Evolutionary conservation across 2,797 vertebrate species (phyloP), one percentile per base, ranked within the genome.

Genomic region (Channallabes apus): DNA sequence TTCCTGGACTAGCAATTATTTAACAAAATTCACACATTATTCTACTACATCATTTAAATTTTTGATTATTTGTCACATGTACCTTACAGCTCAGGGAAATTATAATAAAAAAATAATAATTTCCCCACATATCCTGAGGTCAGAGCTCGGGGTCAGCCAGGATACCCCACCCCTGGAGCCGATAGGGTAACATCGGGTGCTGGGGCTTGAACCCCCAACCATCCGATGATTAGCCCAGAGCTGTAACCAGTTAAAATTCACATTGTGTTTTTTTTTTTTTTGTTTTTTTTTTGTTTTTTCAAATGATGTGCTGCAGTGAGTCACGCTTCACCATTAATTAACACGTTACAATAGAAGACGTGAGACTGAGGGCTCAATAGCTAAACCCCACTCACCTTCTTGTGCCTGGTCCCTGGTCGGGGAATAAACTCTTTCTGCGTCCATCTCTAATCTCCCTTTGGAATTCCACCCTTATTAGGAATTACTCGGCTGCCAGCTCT

Each of bases 401-500:
- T 38, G 29, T 61, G 20, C 14, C 14, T 59, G 75, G 20, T 41
- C 38, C 29, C 27, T 35, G 29, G 9, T 1, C 1, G 54, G 27
- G 18, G 11, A 58, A 22, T 18, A 18, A 20, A 17, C 73, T 35
- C 29, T 35, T 59, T 35, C 75, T 59, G 58, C 54, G 35, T 58
- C 56, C 18, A 4, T 77, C 75, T 77, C 27, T 77, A 58, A 77
- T 77, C 73, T 77, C 54, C 27, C 54, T 12, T 58, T 59, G 54
- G 27, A 58, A 20, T 77, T 73, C 71, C 6, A 7, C 24, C 6
- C 41, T 54, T 77, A 32, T 58, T 58, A 32, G 17, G 51, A 51
- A 12, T 51, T 51, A 12, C 54, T 58, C 27, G 12, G 73, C 27
- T 12, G 18, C 54, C 27, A 58, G 17, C 0, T 27, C 2, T 8